Conservation (phyloP, 2,888 invertebrate genomes). For the Nephrocerus scutellatus region DNA sequence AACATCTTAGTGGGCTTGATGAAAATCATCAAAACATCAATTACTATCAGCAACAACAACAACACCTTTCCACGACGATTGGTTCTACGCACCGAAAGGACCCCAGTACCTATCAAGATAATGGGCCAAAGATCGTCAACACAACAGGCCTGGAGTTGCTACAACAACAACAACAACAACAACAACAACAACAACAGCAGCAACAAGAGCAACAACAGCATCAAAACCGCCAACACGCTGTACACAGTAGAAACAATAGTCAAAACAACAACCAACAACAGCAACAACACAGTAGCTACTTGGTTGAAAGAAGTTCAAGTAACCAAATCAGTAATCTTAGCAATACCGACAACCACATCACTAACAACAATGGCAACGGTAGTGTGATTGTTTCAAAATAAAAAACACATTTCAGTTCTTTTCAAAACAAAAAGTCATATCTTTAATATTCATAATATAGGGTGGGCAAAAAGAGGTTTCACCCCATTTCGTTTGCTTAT, state of each 20-base stretch:
- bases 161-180: constrained; percentile 8
- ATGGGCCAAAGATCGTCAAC: too few species aligned
- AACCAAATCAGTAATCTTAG: constrained; percentile 4
- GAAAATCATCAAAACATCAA: constrained; percentile 5
- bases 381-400: constrained; percentile 30
- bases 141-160: constrained; percentile 3
- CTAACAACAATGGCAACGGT: constrained; percentile 20
- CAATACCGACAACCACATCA: constrained; percentile 12
- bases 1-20: constrained; percentile 7
- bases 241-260: constrained; percentile 11
- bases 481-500: too few species aligned
- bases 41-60: too few species aligned
- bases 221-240: neutral
- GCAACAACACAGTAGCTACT: constrained; percentile 17
- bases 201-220: constrained; percentile 17
- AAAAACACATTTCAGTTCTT: constrained; percentile 17
- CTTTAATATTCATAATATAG: too few species aligned
- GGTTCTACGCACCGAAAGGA: too few species aligned
- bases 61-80: too few species aligned
- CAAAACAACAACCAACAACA: constrained; percentile 16
- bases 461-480: too few species aligned
- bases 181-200: constrained; percentile 8
- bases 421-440: constrained; percentile 26
- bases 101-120: too few species aligned
- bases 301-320: constrained; percentile 4